Evolutionary conservation across 2,113 vertebrate genomes (phyloP), one percentile per base, ranked within the genome.

Genomic region (Euleptes europaea): DNA sequence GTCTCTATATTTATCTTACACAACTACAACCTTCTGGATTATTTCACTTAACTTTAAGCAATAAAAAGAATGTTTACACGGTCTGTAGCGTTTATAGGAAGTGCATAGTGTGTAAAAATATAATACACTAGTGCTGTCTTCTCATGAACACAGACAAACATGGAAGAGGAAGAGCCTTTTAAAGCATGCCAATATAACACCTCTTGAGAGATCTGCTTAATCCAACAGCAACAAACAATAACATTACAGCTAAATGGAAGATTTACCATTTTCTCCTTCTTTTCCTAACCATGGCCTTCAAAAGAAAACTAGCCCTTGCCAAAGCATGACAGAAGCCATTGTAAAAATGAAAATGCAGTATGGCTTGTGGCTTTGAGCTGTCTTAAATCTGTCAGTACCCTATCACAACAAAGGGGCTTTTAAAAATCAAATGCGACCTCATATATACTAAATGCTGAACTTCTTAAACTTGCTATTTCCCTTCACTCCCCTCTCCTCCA

Each of bases 321-420:
- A 70, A 21, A 23, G 60, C 51, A 66, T 1, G 65, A 88, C 49
- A 88, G 47, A 78, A 81, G 40, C 83, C 69, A 49, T 81, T 74
- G 72, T 70, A 88, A 92, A 84, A 65, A 66, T 80, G 70, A 81
- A 4, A 38, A 9, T 76, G 66, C 2, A 33, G 71, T 91, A 82
- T 4, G 73, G 14, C 84, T 91, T 85, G 79, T 75, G 80, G 71
- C 35, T 87, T 73, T 76, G 77, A 90, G 83, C 2, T 0, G 84
- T 67, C 28, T 49, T 86, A 84, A 89, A 88, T 38, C 81, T 44
- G 44, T 49, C 83, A 85, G 77, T 67, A 54, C 8, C 88, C 80
- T 78, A 90, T 89, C 91, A 91, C 67, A 65, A 87, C 92, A 91
- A 88, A 75, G 4, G 35, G 89, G 88, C 84, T 92, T 88, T 9